phyloP scores from a whole-genome alignment of 2,888 invertebrate genomes.

The Chrysotoxum bicinctum region DNA sequence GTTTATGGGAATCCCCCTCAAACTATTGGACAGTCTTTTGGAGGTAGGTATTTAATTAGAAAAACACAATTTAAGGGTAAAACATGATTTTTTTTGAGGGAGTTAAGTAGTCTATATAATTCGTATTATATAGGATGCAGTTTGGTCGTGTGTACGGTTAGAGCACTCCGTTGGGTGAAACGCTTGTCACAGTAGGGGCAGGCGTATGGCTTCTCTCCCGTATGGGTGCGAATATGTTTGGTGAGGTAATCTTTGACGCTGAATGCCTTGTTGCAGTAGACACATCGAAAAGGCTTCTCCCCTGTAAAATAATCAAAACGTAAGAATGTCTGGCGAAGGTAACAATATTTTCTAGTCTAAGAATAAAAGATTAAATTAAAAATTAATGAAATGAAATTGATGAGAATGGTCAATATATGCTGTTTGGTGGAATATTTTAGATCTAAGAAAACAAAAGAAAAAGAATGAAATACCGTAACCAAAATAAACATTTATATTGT shows the following conservation, averaged over 20 bases:
- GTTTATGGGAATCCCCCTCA: slow-evolving; percentile 9
- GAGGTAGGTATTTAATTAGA: slow-evolving; percentile 38
- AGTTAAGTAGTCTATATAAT: slow-evolving; percentile 40
- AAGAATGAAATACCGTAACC: not conserved
- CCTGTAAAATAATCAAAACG: slow-evolving; percentile 75
- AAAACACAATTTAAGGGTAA: slow-evolving; percentile 57
- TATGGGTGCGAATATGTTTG: slow-evolving; percentile 81
- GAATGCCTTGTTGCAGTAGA: slow-evolving; percentile 80
- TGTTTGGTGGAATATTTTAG: not conserved
- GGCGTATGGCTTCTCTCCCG: slow-evolving; percentile 80
- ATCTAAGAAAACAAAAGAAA: not conserved
- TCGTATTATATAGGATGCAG: slow-evolving; percentile 77
- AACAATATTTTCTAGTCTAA: not conserved
- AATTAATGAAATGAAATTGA: not conserved
- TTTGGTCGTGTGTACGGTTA: slow-evolving; percentile 80
- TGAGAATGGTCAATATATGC: not conserved
- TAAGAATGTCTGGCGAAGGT: not conserved
- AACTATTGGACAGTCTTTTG: slow-evolving; percentile 31
- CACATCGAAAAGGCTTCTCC: slow-evolving; percentile 80
- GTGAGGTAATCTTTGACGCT: slow-evolving; percentile 81
- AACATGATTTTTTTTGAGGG: slow-evolving; percentile 50
- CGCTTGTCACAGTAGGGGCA: slow-evolving; percentile 81
- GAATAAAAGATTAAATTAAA: not conserved
- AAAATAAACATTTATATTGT: not conserved
- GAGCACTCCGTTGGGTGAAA: slow-evolving; percentile 80